These are phyloP conservation scores for Archips crataeganus DNA, from an alignment of 2,888 invertebrate genomes.

Conservation along the genomic window DNA sequence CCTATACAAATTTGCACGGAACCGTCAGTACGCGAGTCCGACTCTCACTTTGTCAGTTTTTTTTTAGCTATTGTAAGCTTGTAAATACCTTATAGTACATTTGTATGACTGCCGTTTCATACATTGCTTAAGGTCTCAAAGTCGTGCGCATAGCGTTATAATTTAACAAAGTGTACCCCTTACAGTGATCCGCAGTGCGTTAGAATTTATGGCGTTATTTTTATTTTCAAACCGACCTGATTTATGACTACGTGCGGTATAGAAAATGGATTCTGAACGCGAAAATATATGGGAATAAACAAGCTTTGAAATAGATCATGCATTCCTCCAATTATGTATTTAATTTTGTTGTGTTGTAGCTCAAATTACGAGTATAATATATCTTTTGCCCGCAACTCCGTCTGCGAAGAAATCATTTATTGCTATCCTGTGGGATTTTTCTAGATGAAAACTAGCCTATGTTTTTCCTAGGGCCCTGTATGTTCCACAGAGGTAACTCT, in stretches of 20 bases:
- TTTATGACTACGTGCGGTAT: slow-evolving; percentile 40
- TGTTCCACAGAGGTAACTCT: too few species aligned
- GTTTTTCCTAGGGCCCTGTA: too few species aligned
- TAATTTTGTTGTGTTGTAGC: too few species aligned
- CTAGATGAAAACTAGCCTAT: too few species aligned
- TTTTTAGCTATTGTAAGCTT: too few species aligned
- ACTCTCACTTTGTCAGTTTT: too few species aligned
- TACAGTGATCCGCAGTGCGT: slow-evolving; percentile 55
- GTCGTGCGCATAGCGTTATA: slow-evolving; percentile 50
- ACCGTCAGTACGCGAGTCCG: too few species aligned
- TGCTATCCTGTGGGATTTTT: too few species aligned
- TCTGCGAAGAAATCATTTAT: too few species aligned
- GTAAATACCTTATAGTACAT: background rate
- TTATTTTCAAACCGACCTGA: slow-evolving; percentile 40
- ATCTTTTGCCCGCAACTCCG: too few species aligned
- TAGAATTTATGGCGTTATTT: slow-evolving; percentile 45
- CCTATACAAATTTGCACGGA: too few species aligned
- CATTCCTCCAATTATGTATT: background rate
- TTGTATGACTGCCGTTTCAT: slow-evolving; percentile 45
- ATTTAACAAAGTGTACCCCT: slow-evolving; percentile 55
- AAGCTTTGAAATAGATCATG: slow-evolving; percentile 14
- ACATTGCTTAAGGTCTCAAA: slow-evolving; percentile 47
- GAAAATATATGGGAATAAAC: slow-evolving; percentile 33
- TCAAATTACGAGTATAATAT: too few species aligned
- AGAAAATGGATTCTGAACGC: slow-evolving; percentile 38